Percentiles rank a stretch among this genome's conserved stretches.
Conservation (phyloP, 2,797 vertebrate genomes). For the Gephyroberyx darwinii region DNA sequence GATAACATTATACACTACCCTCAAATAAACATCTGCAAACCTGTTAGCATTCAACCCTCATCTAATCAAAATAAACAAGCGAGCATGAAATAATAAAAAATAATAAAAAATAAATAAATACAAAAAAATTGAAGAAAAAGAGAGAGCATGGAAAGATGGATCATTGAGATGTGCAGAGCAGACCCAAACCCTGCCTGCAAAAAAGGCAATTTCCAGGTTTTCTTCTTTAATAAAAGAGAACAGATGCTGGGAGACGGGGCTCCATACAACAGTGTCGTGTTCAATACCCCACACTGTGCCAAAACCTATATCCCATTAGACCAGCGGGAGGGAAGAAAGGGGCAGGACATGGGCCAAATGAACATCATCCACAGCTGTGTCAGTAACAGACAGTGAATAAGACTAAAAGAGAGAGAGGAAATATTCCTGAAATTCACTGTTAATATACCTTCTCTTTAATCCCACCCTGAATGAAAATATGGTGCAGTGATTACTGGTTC, state of each 20-base stretch:
- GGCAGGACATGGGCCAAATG: constrained; percentile 25
- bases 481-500: constrained; percentile 26
- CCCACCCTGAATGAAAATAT: constrained; percentile 41
- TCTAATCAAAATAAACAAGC: constrained; percentile 23
- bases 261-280: constrained; percentile 9
- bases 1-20: constrained; percentile 1
- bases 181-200: constrained; percentile 9
- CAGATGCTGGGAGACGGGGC: constrained; percentile 2
- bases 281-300: constrained; percentile 16
- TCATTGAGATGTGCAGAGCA: constrained; percentile 24
- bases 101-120: neutral
- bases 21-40: constrained; percentile 34
- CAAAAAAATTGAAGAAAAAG: constrained; percentile 7
- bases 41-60: constrained; percentile 30
- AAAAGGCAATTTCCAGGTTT: constrained; percentile 29
- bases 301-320: constrained; percentile 26
- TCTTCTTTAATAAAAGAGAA: constrained; percentile 37
- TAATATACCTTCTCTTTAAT: constrained; percentile 1
- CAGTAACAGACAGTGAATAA: constrained; percentile 10
- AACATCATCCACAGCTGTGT: constrained; percentile 20
- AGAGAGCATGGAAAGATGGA: neutral
- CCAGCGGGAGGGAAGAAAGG: neutral
- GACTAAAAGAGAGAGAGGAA: constrained; percentile 22
- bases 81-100: constrained; percentile 11
- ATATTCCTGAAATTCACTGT: constrained; percentile 37